A percentile compares a stretch with the other conserved stretches of the same genome.
Evolutionary conservation across 1,140 invertebrate genomes (phyloP).

Genomic region (Samia ricini): DNA sequence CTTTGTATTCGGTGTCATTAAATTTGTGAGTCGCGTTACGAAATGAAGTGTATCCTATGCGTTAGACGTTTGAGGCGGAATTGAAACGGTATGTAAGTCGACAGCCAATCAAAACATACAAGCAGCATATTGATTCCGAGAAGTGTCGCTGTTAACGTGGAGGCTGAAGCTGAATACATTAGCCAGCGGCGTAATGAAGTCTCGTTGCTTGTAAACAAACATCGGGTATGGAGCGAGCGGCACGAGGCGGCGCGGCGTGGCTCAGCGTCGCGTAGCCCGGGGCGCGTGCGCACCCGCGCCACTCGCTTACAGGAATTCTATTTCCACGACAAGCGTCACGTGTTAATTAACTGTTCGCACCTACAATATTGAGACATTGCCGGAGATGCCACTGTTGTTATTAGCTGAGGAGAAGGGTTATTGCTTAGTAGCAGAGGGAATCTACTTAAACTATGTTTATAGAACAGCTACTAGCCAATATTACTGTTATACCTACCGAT

Average conservation of each 20-base stretch:
- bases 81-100: conserved; percentile 36
- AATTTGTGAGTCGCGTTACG: conserved; percentile 35
- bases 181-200: conserved; percentile 76
- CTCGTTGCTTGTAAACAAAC: conserved; percentile 76
- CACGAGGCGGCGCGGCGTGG: conserved; percentile 17
- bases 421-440: conserved; percentile 39
- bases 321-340: conserved; percentile 74
- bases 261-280: conserved; percentile 34
- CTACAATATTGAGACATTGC: conserved; percentile 76
- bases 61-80: conserved; percentile 38
- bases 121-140: conserved; percentile 77
- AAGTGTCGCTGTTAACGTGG: conserved; percentile 77
- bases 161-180: conserved; percentile 77
- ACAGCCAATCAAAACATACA: conserved; percentile 76
- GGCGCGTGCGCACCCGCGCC: conserved; percentile 54
- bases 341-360: conserved; percentile 75
- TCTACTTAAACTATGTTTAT: neutral
- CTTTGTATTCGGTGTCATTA: conserved; percentile 74
- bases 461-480: neutral
- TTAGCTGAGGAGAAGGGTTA: conserved; percentile 70
- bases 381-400: conserved; percentile 72
- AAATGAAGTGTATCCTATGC: conserved; percentile 54
- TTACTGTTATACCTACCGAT: neutral
- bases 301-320: conserved; percentile 72
- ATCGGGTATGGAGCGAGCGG: conserved; percentile 37